Conservation (phyloP, 2,888 invertebrate species). For the Oligia strigilis region DNA sequence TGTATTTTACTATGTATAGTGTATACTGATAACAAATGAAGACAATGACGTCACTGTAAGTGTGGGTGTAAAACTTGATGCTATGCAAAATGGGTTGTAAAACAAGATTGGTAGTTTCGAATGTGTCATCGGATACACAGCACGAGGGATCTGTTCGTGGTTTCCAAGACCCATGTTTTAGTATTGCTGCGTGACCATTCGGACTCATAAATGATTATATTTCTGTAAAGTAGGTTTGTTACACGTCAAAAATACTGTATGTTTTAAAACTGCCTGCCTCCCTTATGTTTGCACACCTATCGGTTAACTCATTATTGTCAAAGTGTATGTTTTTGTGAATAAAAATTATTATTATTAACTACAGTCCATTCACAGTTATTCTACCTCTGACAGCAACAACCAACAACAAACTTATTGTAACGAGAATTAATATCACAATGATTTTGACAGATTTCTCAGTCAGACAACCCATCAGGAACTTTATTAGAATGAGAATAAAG, state of each 20-base stretch:
- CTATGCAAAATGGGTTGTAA: slow-evolving; percentile 2
- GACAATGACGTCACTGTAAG: slow-evolving; percentile 13
- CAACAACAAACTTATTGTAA: too few species aligned
- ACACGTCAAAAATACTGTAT: neutral
- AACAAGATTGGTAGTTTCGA: slow-evolving; percentile 4
- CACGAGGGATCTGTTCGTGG: neutral
- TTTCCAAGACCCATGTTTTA: neutral
- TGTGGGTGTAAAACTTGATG: slow-evolving; percentile 10
- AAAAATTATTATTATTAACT: too few species aligned
- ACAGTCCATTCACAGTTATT: too few species aligned
- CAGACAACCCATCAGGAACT: neutral
- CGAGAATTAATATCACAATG: too few species aligned
- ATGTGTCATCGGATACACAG: neutral
- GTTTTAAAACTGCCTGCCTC: too few species aligned
- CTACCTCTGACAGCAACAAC: too few species aligned
- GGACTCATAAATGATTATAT: neutral
- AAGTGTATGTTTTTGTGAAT: too few species aligned
- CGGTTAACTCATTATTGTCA: too few species aligned
- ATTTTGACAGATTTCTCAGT: too few species aligned
- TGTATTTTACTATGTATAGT: neutral
- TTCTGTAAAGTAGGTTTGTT: neutral
- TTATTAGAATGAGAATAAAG: neutral
- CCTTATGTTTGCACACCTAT: too few species aligned
- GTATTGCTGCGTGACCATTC: neutral
- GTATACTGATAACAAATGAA: slow-evolving; percentile 6